These are phyloP conservation scores for Sebastes itinus DNA, from an alignment of 2,797 vertebrate genomes.

Conservation along the genomic window DNA sequence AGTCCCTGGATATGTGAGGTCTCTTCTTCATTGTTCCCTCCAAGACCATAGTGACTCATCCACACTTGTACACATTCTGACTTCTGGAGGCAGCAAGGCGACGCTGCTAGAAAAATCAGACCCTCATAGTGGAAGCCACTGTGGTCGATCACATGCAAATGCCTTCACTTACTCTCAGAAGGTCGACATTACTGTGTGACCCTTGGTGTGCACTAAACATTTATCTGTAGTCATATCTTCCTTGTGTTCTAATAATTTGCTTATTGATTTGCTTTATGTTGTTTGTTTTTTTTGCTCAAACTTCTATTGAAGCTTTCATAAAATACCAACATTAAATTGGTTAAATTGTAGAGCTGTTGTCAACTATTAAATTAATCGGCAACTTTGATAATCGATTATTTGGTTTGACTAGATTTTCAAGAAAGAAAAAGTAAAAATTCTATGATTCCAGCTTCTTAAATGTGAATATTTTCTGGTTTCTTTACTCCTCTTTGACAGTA, in stretches of 20 bases:
- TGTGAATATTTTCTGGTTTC: not conserved
- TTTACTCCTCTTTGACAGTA: not conserved
- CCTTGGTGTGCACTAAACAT: not conserved
- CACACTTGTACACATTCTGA: constrained; percentile 47
- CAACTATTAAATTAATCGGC: too few species aligned
- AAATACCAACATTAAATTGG: not conserved
- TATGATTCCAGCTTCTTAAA: not conserved
- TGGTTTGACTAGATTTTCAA: too few species aligned
- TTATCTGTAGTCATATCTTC: not conserved
- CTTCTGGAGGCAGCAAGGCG: constrained; percentile 26
- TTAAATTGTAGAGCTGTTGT: not conserved
- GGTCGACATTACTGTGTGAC: not conserved
- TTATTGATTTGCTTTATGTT: not conserved
- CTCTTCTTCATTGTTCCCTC: constrained; percentile 65
- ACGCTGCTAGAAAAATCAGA: not conserved
- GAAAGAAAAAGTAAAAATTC: too few species aligned
- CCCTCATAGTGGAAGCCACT: not conserved
- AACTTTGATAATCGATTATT: too few species aligned
- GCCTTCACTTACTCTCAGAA: not conserved
- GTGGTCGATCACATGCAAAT: not conserved
- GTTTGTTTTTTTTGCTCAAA: not conserved
- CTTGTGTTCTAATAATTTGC: not conserved
- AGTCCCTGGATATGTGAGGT: constrained; percentile 51
- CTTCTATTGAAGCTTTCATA: not conserved
- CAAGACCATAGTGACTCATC: constrained; percentile 65